Base-by-base conservation (phyloP, 2,113 vertebrate species). In the Rafetus swinhoei region DNA sequence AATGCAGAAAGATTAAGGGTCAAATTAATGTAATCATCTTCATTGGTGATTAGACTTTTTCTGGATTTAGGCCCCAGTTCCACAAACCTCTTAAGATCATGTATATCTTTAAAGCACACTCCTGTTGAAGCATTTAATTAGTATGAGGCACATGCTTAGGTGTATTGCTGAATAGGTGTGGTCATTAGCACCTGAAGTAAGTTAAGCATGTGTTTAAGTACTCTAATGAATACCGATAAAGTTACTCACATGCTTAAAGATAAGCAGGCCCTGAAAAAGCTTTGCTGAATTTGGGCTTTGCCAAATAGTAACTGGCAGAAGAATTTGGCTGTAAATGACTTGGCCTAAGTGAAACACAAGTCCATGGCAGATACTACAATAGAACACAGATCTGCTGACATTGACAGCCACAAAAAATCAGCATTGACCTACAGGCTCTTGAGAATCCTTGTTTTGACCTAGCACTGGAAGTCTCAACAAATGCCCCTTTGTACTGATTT, bases 391-490 rank as follows among this genome's bases (percentile, higher is more conserved):
- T 81, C 56, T 93, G n/a, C 82, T 92, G 2, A 0, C 62, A 24
- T 84, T 87, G 8, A 39, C 62, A 56, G 10, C 52, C 91, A 8
- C 19, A 82, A 6, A 83, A 91, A 25, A 6, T 77, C 84, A 82
- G 74, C 50, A 53, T 22, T 35, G 77, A 25, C 24, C 27, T 86
- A 79, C 15, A n/a, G 39, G 50, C 27, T 18, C 45, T 92, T 65
- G 22, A 0, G 1, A 62, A 12, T 9, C 9, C 32, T 65, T 0
- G 0, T 82, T 88, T 62, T 91, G 82, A 62, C 72, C 53, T 62
- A 35, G 12, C n/a, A 10, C 57, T n/a, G 76, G 55, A n/a, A 59
- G 5, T 69, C 87, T 80, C 39, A 88, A 57, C 62, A 90, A 88
- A n/a, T 76, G 60, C n/a, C 50, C 27, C 15, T 83, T 53, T 53